Evolutionary conservation across 2,888 invertebrate species (phyloP).

Genomic region (Anthrax anthrax): DNA sequence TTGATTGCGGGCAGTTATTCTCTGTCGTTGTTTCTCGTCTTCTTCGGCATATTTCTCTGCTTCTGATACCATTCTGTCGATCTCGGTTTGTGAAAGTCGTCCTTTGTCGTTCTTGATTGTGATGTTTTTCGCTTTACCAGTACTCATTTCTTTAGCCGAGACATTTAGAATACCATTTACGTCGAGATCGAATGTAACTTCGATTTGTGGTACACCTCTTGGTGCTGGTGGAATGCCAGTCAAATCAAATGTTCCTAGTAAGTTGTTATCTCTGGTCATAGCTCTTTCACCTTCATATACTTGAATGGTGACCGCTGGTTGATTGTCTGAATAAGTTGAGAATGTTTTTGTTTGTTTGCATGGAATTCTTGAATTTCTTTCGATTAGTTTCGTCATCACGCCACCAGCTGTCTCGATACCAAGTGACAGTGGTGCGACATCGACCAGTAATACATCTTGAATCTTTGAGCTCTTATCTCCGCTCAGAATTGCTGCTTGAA

Average conservation of each 20-base stretch:
- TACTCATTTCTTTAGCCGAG: slow-evolving; percentile 51
- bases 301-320: slow-evolving; percentile 54
- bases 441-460: slow-evolving; percentile 51
- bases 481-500: slow-evolving; percentile 51
- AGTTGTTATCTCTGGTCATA: slow-evolving; percentile 84
- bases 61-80: slow-evolving; percentile 57
- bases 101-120: slow-evolving; percentile 69
- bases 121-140: slow-evolving; percentile 53
- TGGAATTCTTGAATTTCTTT: slow-evolving; percentile 51
- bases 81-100: slow-evolving; percentile 58
- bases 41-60: slow-evolving; percentile 55
- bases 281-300: slow-evolving; percentile 62
- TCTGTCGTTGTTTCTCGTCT: slow-evolving; percentile 49
- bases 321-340: slow-evolving; percentile 65
- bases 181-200: slow-evolving; percentile 63
- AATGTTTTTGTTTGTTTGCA: slow-evolving; percentile 54
- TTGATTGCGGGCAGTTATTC: slow-evolving; percentile 50
- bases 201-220: slow-evolving; percentile 70
- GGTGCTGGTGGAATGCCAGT: slow-evolving; percentile 86
- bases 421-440: slow-evolving; percentile 48
- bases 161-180: slow-evolving; percentile 88
- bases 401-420: slow-evolving; percentile 63
- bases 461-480: slow-evolving; percentile 52
- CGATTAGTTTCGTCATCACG: slow-evolving; percentile 57
- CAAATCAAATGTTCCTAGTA: slow-evolving; percentile 85